Evolutionary conservation across 2,113 vertebrate species (phyloP).

Genomic region (Ranitomeya imitator): DNA sequence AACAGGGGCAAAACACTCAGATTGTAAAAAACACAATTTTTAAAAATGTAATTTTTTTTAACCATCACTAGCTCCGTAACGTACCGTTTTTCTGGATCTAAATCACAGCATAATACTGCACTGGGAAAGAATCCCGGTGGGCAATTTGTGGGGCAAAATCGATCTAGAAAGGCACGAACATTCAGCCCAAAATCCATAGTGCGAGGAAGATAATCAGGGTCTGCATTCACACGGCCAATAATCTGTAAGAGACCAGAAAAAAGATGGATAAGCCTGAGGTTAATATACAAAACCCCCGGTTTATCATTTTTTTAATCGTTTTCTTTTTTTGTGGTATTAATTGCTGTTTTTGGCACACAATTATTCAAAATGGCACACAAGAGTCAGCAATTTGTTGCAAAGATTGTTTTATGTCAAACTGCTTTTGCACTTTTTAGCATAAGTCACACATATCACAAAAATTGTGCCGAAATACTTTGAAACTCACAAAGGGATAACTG

Average conservation of each 20-base stretch:
- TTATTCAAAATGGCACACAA: too few species aligned
- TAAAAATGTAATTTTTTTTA: neutral
- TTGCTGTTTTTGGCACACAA: too few species aligned
- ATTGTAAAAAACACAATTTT: neutral
- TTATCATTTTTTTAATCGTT: too few species aligned
- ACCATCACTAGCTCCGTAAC: neutral
- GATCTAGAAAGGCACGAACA: constrained; percentile 89
- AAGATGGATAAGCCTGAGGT: neutral
- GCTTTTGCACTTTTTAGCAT: too few species aligned
- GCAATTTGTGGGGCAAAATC: constrained; percentile 84
- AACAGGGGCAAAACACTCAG: too few species aligned
- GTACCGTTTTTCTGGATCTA: constrained; percentile 93
- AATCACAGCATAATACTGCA: constrained; percentile 90
- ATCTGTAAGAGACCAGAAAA: constrained; percentile 72
- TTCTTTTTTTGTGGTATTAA: too few species aligned
- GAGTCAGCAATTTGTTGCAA: too few species aligned
- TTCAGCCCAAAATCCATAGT: constrained; percentile 93
- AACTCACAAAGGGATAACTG: too few species aligned
- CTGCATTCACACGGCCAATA: constrained; percentile 93
- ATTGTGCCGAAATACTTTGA: too few species aligned
- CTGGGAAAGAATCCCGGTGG: constrained; percentile 91
- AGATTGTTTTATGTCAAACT: too few species aligned
- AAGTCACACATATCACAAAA: too few species aligned
- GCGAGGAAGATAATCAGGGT: constrained; percentile 94
- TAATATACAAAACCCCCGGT: neutral